Evolutionary conservation across 1,140 invertebrate species (phyloP).

Genomic region (Littorina saxatilis): DNA sequence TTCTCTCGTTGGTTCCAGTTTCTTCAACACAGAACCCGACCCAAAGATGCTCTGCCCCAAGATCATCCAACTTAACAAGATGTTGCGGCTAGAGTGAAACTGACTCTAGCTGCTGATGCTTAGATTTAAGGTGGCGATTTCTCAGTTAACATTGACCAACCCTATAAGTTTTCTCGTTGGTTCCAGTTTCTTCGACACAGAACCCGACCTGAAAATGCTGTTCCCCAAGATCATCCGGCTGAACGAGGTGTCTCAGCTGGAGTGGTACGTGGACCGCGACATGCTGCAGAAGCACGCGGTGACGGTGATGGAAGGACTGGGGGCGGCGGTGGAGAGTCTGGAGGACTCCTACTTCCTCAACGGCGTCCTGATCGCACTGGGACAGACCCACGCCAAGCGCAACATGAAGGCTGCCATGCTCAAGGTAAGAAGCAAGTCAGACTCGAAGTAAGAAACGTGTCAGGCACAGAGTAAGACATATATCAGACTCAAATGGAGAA

Average conservation of each 20-base stretch:
- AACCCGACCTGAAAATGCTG: slow-evolving; percentile 64
- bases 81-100: slow-evolving; percentile 66
- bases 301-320: slow-evolving; percentile 65
- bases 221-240: slow-evolving; percentile 70
- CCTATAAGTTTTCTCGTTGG: no score
- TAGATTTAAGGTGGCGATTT: no score
- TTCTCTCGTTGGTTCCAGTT: no score
- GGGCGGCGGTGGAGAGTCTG: slow-evolving; percentile 63
- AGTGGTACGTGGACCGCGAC: slow-evolving; percentile 67
- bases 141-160: no score
- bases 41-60: slow-evolving; percentile 68
- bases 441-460: no score
- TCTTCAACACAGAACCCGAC: no score
- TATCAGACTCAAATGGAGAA: no score
- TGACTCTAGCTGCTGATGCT: no score
- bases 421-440: slow-evolving; percentile 63
- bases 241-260: slow-evolving; percentile 67
- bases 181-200: slow-evolving; percentile 66
- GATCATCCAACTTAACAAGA: slow-evolving; percentile 67
- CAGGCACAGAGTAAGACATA: no score
- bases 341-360: slow-evolving; percentile 69
- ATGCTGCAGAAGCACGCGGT: slow-evolving; percentile 66
- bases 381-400: slow-evolving; percentile 68
- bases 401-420: slow-evolving; percentile 68
- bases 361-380: slow-evolving; percentile 64